Percentiles rank a stretch among this genome's conserved stretches.
Conservation (phyloP, 2,888 invertebrate genomes). For the Arctia plantaginis region DNA sequence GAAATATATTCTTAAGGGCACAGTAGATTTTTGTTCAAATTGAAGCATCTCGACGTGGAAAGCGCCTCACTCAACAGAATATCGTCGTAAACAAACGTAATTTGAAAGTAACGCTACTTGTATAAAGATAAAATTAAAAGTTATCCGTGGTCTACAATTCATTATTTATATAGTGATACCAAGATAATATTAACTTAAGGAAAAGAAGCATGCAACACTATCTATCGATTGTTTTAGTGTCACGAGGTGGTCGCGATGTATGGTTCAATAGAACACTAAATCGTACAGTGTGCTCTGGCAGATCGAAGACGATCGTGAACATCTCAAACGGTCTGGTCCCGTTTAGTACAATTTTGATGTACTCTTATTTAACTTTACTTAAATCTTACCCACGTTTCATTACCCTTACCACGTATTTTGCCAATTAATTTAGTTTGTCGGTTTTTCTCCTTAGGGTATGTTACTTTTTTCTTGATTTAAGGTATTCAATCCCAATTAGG, state of each 20-base stretch:
- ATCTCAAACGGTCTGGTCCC: conserved; percentile 41
- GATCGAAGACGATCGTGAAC: conserved; percentile 56
- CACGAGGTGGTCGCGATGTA: conserved; percentile 63
- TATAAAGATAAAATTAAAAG: no score
- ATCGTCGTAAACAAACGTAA: background rate
- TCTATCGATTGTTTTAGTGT: conserved; percentile 45
- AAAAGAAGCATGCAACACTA: conserved; percentile 35
- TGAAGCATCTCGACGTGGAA: no score
- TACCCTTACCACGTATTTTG: background rate
- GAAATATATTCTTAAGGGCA: background rate
- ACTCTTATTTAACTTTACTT: background rate
- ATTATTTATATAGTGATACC: no score
- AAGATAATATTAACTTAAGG: background rate
- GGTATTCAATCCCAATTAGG: no score
- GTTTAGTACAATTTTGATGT: conserved; percentile 4
- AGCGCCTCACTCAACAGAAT: no score
- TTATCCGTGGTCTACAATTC: no score
- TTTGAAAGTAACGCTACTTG: no score
- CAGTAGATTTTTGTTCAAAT: no score
- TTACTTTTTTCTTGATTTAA: no score
- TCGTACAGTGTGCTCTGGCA: conserved; percentile 57
- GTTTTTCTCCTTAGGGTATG: background rate
- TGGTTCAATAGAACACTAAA: conserved; percentile 70
- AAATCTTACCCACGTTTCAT: no score
- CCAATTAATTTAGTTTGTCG: background rate